Evolutionary conservation across 2,113 vertebrate genomes (phyloP), one percentile per base, ranked within the genome.

Genomic region (Chaetops frenatus): DNA sequence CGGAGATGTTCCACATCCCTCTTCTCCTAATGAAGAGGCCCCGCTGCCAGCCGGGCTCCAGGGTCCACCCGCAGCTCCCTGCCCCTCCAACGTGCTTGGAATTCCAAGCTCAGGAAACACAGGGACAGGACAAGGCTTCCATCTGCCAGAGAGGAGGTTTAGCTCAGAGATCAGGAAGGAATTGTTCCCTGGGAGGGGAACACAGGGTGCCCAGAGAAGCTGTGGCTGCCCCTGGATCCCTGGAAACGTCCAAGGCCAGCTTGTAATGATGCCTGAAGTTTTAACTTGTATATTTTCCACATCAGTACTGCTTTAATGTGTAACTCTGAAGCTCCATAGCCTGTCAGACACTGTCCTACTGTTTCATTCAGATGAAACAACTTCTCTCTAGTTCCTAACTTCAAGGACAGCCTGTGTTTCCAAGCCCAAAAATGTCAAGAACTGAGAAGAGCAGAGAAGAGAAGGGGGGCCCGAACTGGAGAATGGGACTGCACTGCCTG

Each of bases 81-180:
- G 66, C 15, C 65, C 51, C 54, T 79, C 15, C 2, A 0, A 3
- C 3, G 2, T n/a, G 74, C 76, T 33, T 4, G 45, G 54, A 67
- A 53, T 71, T 4, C 6, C 3, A 14, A 56, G 0, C 48, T 12
- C 0, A 22, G 65, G 27, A 24, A 74, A 4, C 29, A 21, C 21
- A 11, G 40, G 0, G 40, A 4, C 65, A 66, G 53, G 19, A 9
- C 45, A 7, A 4, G 44, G 15, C 69, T 17, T 3, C 36, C n/a
- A 0, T 2, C 23, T n/a, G 64, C 1, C 64, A 24, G 2, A 1
- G 22, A 33, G 54, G 3, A 6, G 22, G 1, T 18, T 65, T 2
- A 1, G 8, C 1, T 2, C 53, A 6, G 53, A 7, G 8, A 19
- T 2, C 1, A 0, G 70, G 40, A 1, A 7, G 53, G 16, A 53